Conservation (phyloP, 2,888 invertebrate species). For the Gari tellinella region DNA sequence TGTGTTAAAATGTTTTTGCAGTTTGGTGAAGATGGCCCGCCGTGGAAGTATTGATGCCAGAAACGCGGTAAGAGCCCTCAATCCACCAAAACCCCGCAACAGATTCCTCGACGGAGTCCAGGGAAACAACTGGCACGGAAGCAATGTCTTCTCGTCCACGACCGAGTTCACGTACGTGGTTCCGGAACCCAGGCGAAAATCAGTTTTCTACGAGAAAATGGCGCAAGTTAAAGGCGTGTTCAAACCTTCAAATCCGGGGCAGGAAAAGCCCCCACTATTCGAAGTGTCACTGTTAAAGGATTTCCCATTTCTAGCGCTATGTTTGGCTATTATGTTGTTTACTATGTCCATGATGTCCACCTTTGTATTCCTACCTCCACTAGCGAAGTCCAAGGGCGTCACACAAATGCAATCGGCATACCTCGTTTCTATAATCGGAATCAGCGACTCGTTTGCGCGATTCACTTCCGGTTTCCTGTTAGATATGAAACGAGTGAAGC, state of each 20-base stretch:
- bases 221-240: constrained; percentile 38
- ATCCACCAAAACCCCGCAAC: constrained; percentile 23
- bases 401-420: constrained; percentile 86
- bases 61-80: constrained; percentile 20
- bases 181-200: constrained; percentile 46
- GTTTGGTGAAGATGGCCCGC: constrained; percentile 43
- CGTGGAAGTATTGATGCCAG: constrained; percentile 52
- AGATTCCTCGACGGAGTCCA: constrained; percentile 12
- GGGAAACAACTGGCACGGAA: constrained; percentile 43
- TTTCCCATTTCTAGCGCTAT: constrained; percentile 62
- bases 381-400: constrained; percentile 65
- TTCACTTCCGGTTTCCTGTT: constrained; percentile 85
- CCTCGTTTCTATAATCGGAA: constrained; percentile 93
- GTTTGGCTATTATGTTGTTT: constrained; percentile 62
- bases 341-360: constrained; percentile 67
- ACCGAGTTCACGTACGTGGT: constrained; percentile 53
- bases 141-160: constrained; percentile 50
- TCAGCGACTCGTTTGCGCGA: constrained; percentile 95
- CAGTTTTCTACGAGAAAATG: constrained; percentile 51
- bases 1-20: constrained; percentile 20
- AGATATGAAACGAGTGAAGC: constrained; percentile 65
- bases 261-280: constrained; percentile 46
- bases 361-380: constrained; percentile 69
- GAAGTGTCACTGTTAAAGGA: constrained; percentile 63
- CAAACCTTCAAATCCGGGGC: constrained; percentile 19